Percentiles rank a stretch among this genome's conserved stretches.
Evolutionary conservation across 2,113 vertebrate genomes (phyloP).

Genomic region (Seriola dumerili): DNA sequence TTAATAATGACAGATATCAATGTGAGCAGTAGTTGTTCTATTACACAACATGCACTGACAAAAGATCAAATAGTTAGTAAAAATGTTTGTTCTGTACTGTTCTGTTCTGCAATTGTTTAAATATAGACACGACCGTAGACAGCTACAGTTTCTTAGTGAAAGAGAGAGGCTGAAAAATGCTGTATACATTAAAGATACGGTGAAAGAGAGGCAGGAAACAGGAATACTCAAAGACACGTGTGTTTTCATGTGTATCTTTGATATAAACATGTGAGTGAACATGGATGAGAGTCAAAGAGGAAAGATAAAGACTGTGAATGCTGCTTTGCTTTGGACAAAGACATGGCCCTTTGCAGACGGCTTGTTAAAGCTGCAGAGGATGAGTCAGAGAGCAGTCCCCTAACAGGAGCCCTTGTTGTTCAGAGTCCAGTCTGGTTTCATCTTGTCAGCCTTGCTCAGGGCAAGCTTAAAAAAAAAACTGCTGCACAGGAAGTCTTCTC

Average conservation of each 20-base stretch:
- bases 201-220: not conserved
- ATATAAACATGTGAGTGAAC: conserved; percentile 18
- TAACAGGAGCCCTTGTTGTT: conserved; percentile 76
- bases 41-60: not conserved
- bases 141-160: not conserved
- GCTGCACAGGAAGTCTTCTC: conserved; percentile 59
- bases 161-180: not conserved
- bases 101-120: not conserved
- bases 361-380: conserved; percentile 75
- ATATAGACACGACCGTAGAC: not conserved
- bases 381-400: conserved; percentile 79
- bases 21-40: not conserved
- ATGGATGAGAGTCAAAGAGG: not conserved
- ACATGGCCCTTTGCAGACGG: conserved; percentile 49
- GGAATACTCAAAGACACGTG: not conserved
- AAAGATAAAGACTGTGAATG: conserved; percentile 29
- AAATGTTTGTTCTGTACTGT: not conserved
- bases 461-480: conserved; percentile 40
- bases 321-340: conserved; percentile 58
- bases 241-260: conserved; percentile 14
- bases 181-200: not conserved
- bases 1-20: not conserved
- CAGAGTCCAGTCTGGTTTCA: conserved; percentile 77
- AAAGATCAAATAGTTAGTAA: not conserved
- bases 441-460: conserved; percentile 75